Percentiles rank a stretch among this genome's conserved stretches.
These are phyloP conservation scores for Leistus spinibarbis DNA, from an alignment of 2,888 invertebrate genomes.

Conservation along the genomic window DNA sequence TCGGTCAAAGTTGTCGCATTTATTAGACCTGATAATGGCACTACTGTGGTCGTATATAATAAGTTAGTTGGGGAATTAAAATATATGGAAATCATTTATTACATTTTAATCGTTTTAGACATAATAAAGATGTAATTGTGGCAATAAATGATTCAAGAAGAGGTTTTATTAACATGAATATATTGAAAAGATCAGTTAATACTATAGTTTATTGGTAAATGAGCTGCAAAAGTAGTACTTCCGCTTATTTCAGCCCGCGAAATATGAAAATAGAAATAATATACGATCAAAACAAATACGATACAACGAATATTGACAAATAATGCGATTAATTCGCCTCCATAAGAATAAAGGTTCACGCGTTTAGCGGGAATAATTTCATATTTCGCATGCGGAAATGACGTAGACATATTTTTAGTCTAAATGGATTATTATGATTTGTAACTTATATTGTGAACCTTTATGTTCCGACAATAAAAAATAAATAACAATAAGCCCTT, in stretches of 20 bases:
- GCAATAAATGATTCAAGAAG: slow-evolving; percentile 53
- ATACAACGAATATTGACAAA: too few relatives aligned
- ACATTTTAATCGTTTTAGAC: slow-evolving; percentile 50
- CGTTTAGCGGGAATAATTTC: too few relatives aligned
- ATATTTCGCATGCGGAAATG: too few relatives aligned
- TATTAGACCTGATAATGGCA: slow-evolving; percentile 59
- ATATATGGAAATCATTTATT: neutral
- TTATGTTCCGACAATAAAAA: slow-evolving; percentile 90
- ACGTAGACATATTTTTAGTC: too few relatives aligned
- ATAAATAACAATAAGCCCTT: slow-evolving; percentile 79
- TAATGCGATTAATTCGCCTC: too few relatives aligned
- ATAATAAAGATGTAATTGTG: slow-evolving; percentile 49
- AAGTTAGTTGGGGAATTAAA: slow-evolving; percentile 53
- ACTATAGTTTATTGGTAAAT: neutral
- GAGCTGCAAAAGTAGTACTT: too few relatives aligned
- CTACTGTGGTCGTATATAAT: slow-evolving; percentile 63
- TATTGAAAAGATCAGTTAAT: neutral
- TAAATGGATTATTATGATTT: too few relatives aligned
- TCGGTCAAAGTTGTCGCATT: slow-evolving; percentile 60
- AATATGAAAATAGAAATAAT: too few relatives aligned
- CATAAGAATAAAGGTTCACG: slow-evolving; percentile 59
- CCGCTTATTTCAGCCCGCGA: too few relatives aligned
- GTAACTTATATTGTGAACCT: slow-evolving; percentile 68
- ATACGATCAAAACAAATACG: neutral
- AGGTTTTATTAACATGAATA: slow-evolving; percentile 44